Conservation (phyloP, 2,888 invertebrate genomes). For the Epinotia nisella region DNA sequence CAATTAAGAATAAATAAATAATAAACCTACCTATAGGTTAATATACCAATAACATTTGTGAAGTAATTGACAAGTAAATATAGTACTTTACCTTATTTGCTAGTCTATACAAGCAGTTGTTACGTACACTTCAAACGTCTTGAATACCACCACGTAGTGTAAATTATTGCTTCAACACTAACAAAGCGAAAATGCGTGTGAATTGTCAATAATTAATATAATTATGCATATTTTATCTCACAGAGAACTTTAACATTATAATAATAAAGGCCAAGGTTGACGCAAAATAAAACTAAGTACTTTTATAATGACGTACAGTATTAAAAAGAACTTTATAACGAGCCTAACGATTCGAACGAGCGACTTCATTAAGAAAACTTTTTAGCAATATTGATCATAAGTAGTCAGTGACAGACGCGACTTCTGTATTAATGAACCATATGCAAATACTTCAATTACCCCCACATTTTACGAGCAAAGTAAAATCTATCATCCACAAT, state of each 20-base stretch:
- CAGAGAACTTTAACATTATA: background rate
- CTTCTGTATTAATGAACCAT: constrained; percentile 22
- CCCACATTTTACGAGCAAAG: constrained; percentile 4
- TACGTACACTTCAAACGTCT: background rate
- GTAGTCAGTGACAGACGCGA: constrained; percentile 13
- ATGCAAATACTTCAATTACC: constrained; percentile 33
- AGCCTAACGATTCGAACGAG: constrained; percentile 8
- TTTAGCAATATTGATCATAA: constrained; percentile 28
- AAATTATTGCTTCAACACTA: background rate
- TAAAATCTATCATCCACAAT: constrained; percentile 38
- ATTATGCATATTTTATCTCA: background rate
- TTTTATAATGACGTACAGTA: background rate
- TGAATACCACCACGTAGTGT: background rate
- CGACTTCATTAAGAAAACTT: constrained; percentile 7
- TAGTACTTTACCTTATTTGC: background rate
- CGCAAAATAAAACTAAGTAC: background rate
- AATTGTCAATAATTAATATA: constrained; percentile 1
- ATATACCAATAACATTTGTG: background rate
- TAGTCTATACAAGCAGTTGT: background rate
- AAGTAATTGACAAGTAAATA: background rate
- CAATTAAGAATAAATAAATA: background rate
- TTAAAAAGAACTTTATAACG: background rate
- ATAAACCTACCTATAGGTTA: too few relatives aligned
- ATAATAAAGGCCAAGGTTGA: background rate
- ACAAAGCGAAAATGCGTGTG: constrained; percentile 2